Conservation (phyloP, 2,113 vertebrate genomes). For the Pitta sordida region DNA sequence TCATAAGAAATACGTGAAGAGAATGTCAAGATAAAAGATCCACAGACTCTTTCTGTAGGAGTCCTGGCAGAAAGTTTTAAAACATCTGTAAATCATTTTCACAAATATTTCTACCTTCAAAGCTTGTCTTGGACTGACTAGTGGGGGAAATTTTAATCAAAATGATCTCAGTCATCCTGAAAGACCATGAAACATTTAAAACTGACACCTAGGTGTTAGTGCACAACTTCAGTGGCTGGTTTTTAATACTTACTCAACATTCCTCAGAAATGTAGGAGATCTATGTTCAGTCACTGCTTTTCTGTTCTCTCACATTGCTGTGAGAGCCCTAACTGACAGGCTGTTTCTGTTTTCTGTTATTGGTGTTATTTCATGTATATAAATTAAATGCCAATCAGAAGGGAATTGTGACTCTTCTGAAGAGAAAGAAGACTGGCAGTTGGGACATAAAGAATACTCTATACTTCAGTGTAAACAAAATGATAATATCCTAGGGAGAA, state of each 20-base stretch:
- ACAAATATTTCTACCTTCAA: conserved; percentile 25
- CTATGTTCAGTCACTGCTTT: background rate
- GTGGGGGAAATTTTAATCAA: background rate
- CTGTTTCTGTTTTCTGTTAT: background rate
- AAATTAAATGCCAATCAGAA: background rate
- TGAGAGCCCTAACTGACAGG: background rate
- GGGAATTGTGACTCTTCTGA: background rate
- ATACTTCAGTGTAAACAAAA: background rate
- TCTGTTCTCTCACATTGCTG: background rate
- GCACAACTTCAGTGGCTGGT: background rate
- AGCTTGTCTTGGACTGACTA: background rate
- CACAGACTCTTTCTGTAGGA: background rate
- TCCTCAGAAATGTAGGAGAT: background rate
- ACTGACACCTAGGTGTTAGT: background rate
- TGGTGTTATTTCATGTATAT: background rate
- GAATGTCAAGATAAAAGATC: background rate
- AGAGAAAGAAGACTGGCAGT: accelerated
- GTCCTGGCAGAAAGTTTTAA: background rate
- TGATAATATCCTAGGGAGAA: background rate
- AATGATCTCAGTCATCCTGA: background rate
- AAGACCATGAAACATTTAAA: background rate
- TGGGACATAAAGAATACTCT: background rate
- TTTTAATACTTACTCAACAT: background rate
- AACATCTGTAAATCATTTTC: conserved; percentile 60
- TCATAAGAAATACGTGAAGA: background rate